Conservation (phyloP, 37 sponge, comb jelly and placozoan genomes). For the Halichondria panicea region DNA sequence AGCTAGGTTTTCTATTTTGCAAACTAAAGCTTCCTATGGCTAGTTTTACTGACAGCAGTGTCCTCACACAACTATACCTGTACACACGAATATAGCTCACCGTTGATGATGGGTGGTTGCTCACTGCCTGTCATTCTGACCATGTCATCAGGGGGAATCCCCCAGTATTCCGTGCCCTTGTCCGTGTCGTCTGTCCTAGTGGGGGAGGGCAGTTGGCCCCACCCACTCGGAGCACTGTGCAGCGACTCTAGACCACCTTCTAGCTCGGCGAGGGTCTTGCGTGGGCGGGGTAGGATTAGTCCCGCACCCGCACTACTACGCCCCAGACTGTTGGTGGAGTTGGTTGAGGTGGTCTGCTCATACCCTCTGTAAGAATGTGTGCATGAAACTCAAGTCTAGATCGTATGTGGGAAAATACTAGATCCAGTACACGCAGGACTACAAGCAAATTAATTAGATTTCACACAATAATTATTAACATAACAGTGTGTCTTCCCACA, state of each 20-base stretch:
- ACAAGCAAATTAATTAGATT: too few relatives aligned
- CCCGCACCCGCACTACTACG: neutral
- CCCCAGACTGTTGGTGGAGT: neutral
- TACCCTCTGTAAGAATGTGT: too few relatives aligned
- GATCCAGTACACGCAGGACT: too few relatives aligned
- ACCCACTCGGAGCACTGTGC: slow-evolving; percentile 69
- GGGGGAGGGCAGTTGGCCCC: slow-evolving; percentile 79
- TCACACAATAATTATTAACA: too few relatives aligned
- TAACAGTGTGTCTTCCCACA: too few relatives aligned
- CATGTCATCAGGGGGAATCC: slow-evolving; percentile 45
- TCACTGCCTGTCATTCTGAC: slow-evolving; percentile 3
- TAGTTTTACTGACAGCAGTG: too few relatives aligned
- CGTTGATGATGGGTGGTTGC: neutral
- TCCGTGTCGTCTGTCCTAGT: slow-evolving; percentile 40
- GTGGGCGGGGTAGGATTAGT: neutral
- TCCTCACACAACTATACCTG: too few relatives aligned
- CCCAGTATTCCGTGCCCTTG: slow-evolving; percentile 78
- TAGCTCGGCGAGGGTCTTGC: slow-evolving; percentile 28
- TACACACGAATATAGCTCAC: too few relatives aligned
- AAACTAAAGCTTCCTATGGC: too few relatives aligned
- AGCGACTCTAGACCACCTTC: slow-evolving; percentile 48
- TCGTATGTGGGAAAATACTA: too few relatives aligned
- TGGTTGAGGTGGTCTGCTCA: neutral
- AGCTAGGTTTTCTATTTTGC: too few relatives aligned
- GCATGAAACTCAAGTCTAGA: too few relatives aligned